Percentiles rank a stretch among this genome's conserved stretches.
Conservation (phyloP, 2,113 vertebrate genomes). For the Falco punctatus region DNA sequence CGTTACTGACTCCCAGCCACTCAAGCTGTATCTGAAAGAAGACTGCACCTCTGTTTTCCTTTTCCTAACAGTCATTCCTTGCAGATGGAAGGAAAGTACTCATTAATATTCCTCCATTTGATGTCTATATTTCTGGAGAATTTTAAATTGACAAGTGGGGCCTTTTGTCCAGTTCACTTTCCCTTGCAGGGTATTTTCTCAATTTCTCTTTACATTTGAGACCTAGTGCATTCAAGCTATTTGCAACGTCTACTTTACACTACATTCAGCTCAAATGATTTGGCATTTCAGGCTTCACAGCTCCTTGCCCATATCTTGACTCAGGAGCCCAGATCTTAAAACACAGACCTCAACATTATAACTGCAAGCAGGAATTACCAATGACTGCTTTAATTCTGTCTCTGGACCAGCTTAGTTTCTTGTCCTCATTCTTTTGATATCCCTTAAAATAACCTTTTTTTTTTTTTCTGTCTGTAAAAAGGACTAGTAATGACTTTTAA, state of each 20-base stretch:
- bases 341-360: background rate
- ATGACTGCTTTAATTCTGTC: background rate
- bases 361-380: background rate
- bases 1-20: background rate
- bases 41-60: background rate
- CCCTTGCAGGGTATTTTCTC: constrained; percentile 6
- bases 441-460: background rate
- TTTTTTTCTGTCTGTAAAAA: background rate
- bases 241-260: background rate
- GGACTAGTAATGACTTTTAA: background rate
- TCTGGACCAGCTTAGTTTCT: background rate
- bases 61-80: background rate
- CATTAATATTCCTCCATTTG: background rate
- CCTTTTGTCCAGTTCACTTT: background rate
- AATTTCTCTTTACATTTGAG: constrained; percentile 16
- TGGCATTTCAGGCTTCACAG: background rate
- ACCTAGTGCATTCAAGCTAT: background rate
- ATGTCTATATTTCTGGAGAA: constrained; percentile 18
- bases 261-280: background rate
- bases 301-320: background rate
- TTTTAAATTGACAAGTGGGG: background rate
- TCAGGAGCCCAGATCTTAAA: background rate
- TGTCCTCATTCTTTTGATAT: background rate
- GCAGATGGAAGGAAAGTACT: background rate
- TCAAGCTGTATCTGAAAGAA: background rate